Percentiles rank a stretch among this genome's conserved stretches.
Conservation (phyloP, 2,888 invertebrate species). For the Caprella mutica region DNA sequence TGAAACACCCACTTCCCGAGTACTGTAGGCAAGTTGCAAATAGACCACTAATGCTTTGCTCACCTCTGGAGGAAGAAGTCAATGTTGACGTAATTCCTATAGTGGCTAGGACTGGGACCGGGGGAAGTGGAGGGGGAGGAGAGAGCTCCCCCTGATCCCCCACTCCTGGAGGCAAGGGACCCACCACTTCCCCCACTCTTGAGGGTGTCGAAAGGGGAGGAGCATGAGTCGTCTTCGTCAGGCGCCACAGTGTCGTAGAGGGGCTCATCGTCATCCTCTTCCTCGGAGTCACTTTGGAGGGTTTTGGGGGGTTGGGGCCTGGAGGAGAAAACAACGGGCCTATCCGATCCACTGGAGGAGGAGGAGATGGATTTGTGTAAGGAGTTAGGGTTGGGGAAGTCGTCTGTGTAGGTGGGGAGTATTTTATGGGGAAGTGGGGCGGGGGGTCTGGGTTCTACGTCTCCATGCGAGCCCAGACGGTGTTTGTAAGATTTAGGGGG, state of each 20-base stretch:
- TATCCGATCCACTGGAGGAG: slow-evolving; percentile 17
- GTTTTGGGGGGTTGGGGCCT: slow-evolving; percentile 23
- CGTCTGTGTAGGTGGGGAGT: not conserved
- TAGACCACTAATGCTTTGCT: too few species aligned
- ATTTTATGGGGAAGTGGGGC: slow-evolving; percentile 5
- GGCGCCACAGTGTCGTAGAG: slow-evolving; percentile 49
- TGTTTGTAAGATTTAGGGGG: slow-evolving; percentile 40
- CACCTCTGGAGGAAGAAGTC: slow-evolving; percentile 60
- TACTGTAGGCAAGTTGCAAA: too few species aligned
- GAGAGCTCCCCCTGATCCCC: slow-evolving; percentile 27
- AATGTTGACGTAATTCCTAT: slow-evolving; percentile 82
- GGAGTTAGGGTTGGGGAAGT: not conserved
- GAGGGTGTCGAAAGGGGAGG: slow-evolving; percentile 28
- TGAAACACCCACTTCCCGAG: too few species aligned
- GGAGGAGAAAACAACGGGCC: slow-evolving; percentile 24
- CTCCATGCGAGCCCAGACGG: slow-evolving; percentile 35
- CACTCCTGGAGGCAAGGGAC: slow-evolving; percentile 32
- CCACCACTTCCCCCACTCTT: slow-evolving; percentile 35
- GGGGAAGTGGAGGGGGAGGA: slow-evolving; percentile 21
- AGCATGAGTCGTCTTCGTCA: slow-evolving; percentile 44
- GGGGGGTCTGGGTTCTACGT: slow-evolving; percentile 17
- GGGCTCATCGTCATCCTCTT: slow-evolving; percentile 39
- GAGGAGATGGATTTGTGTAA: slow-evolving; percentile 21
- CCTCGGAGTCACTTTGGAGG: slow-evolving; percentile 21
- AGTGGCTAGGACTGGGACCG: slow-evolving; percentile 35